phyloP scores from a whole-genome alignment of 2,888 invertebrate species.

The Platerodrilus igneus region DNA sequence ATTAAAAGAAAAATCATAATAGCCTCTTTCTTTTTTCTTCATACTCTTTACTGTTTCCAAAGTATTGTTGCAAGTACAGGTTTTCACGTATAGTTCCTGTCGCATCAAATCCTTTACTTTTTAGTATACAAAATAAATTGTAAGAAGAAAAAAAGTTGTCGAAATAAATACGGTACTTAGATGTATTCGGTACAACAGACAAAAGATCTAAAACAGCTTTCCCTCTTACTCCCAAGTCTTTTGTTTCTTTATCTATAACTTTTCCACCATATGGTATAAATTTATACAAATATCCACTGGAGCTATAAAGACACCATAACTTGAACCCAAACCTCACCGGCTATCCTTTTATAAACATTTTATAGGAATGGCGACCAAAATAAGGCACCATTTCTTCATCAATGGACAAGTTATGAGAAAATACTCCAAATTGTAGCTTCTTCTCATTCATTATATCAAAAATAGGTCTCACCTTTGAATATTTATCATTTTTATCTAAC shows the following conservation, averaged over 20 bases:
- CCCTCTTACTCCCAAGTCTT: conserved; percentile 20
- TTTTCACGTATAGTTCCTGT: too few species aligned
- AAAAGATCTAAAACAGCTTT: conserved; percentile 26
- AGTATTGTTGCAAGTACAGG: too few species aligned
- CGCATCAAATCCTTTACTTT: too few species aligned
- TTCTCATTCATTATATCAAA: conserved; percentile 29
- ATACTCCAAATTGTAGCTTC: conserved; percentile 28
- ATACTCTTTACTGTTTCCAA: too few species aligned
- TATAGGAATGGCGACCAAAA: conserved; percentile 32
- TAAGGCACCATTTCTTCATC: conserved; percentile 30
- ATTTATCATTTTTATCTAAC: too few species aligned
- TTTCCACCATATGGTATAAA: conserved; percentile 30
- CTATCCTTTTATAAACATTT: conserved; percentile 35
- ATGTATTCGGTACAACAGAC: conserved; percentile 11
- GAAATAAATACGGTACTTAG: neutral
- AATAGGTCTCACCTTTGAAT: conserved; percentile 29
- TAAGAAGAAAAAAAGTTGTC: conserved; percentile 3
- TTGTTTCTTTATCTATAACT: conserved; percentile 11
- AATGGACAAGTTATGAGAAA: conserved; percentile 29
- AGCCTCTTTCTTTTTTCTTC: too few species aligned
- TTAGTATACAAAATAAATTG: too few species aligned
- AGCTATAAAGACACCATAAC: conserved; percentile 28
- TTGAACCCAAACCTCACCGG: conserved; percentile 33
- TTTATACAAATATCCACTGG: conserved; percentile 28
- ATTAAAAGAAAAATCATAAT: too few species aligned